Evolutionary conservation across 1,140 invertebrate genomes (phyloP).

Genomic region (Drosophila pandora): DNA sequence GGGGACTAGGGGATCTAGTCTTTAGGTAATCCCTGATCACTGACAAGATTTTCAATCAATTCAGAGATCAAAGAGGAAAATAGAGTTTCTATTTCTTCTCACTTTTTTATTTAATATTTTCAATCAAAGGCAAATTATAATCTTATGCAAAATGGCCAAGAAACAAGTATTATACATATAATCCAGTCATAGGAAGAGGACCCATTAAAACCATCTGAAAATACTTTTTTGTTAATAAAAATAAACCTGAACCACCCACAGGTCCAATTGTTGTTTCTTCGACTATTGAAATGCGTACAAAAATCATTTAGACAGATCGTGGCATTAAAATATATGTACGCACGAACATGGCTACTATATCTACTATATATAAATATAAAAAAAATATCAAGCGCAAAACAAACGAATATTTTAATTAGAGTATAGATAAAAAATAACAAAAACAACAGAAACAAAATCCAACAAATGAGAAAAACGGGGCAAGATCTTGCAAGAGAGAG

Average conservation of each 20-base stretch:
- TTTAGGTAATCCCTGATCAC: neutral
- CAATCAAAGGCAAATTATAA: neutral
- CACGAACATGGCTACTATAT: slow-evolving; percentile 16
- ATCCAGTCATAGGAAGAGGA: slow-evolving; percentile 18
- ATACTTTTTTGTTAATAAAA: slow-evolving; percentile 53
- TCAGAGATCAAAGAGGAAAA: too few species aligned
- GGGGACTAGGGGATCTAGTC: neutral
- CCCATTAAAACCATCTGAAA: slow-evolving; percentile 43
- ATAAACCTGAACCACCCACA: slow-evolving; percentile 54
- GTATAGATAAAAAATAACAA: slow-evolving; percentile 74
- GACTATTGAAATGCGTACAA: slow-evolving; percentile 51
- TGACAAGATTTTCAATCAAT: neutral
- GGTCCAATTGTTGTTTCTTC: slow-evolving; percentile 42
- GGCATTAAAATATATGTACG: slow-evolving; percentile 60
- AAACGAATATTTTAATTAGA: slow-evolving; percentile 81
- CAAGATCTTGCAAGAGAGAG: neutral
- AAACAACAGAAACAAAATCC: slow-evolving; percentile 30
- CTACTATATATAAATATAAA: too few species aligned
- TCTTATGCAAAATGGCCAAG: neutral
- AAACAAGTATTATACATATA: slow-evolving; percentile 8
- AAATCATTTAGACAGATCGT: slow-evolving; percentile 42
- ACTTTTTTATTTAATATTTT: neutral
- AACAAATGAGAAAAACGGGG: slow-evolving; percentile 21
- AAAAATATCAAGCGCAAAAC: slow-evolving; percentile 56
- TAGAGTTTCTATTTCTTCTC: too few species aligned